Base-by-base conservation (phyloP, 2,797 vertebrate species). In the Chelon auratus region DNA sequence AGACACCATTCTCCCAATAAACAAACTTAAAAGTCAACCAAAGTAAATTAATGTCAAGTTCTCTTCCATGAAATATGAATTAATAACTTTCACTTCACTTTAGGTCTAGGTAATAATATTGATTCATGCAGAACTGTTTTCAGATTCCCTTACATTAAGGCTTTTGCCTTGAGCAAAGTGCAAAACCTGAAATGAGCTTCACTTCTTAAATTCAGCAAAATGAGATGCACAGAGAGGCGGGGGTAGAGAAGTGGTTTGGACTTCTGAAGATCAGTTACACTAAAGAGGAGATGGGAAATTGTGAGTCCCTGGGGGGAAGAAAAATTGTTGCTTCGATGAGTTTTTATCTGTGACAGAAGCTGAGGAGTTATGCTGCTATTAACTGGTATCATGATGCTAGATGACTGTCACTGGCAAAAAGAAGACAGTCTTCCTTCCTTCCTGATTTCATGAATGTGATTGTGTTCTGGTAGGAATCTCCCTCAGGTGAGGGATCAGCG, bases 261-360 rank as follows among this genome's bases (percentile, higher is more conserved):
- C n/a, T 47, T 47, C 18, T 18, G 22, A 20, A 67, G 63, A 72
- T 58, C 30, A 62, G 12, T 33, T 40, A 58, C 20, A 33, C 6
- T 9, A 39, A 47, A 20, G 51, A 75, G 39, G 45, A 50, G 62
- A 62, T 26, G 42, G 45, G 58, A 3, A 12, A 10, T 1, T 43
- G 18, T 43, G 63, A 68, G 8, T 47, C 45, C 8, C n/a, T 18
- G 45, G 45, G 17, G 9, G 7, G 17, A 47, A 5, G 9, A 6
- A 42, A 58, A 15, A 1, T 2, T 10, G 8, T 26, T 37, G 26
- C 37, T 50, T 6, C 30, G 37, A 65, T 39, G 50, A 37, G 36
- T 68, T 68, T 60, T 60, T 26, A 60, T 52, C 54, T 48, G 47
- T n/a, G 33, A 20, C 15, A 37, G 42, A 22, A 42, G 45, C 37